phyloP scores from a whole-genome alignment of 2,888 invertebrate genomes.

The Panorpa germanica region DNA sequence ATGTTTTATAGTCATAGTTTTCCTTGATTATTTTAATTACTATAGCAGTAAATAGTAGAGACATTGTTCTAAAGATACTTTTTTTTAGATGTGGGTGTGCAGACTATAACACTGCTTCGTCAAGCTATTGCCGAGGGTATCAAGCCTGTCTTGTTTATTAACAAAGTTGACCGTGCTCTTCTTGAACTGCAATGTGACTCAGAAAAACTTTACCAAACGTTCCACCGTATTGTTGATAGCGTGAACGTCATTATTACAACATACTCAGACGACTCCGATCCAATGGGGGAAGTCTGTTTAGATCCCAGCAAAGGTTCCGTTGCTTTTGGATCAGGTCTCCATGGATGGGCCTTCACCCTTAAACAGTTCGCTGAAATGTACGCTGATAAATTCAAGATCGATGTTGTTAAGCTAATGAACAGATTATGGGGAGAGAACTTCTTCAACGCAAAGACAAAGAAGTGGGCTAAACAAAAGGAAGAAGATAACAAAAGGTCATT shows the following conservation, averaged over 20 bases:
- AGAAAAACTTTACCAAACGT: conserved; percentile 96
- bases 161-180: conserved; percentile 99
- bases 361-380: conserved; percentile 99
- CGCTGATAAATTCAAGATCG: conserved; percentile 96
- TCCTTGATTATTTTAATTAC: no score
- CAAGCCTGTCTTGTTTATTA: conserved; percentile 99
- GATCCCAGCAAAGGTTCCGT: conserved; percentile 98
- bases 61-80: no score
- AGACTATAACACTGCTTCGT: conserved; percentile 98
- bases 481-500: conserved; percentile 90
- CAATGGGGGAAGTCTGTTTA: conserved; percentile 98
- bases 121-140: conserved; percentile 99
- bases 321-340: conserved; percentile 98
- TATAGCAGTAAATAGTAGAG: no score
- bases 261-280: conserved; percentile 91
- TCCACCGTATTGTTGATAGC: conserved; percentile 98
- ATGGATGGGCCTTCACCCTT: conserved; percentile 99
- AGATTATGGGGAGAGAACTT: conserved; percentile 98
- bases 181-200: conserved; percentile 90
- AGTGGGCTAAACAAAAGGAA: conserved; percentile 90
- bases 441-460: conserved; percentile 94
- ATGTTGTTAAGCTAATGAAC: conserved; percentile 94
- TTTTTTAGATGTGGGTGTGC: conserved; percentile 88
- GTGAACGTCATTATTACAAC: conserved; percentile 99
- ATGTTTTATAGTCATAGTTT: no score